A percentile compares a stretch with the other conserved stretches of the same genome.
Evolutionary conservation across 2,888 invertebrate genomes (phyloP).

Genomic region (Cephus rjabovi): DNA sequence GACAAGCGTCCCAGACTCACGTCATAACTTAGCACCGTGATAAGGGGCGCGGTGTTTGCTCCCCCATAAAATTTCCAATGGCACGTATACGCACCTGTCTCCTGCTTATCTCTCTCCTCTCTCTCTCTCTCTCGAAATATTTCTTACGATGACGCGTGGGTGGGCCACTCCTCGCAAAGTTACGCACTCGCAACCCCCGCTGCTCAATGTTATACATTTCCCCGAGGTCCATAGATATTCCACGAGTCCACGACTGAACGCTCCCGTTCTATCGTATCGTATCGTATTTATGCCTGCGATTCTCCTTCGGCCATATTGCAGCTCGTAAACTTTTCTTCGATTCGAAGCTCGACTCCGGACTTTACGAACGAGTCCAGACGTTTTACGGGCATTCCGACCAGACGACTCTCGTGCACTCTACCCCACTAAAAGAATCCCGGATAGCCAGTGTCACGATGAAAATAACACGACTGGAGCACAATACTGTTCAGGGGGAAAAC

Average conservation of each 20-base stretch:
- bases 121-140: conserved; percentile 21
- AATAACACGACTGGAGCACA: background rate
- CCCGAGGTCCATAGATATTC: background rate
- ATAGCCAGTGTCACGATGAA: background rate
- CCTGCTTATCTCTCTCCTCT: conserved; percentile 9
- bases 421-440: background rate
- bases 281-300: background rate
- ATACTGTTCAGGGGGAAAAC: background rate
- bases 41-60: conserved; percentile 17
- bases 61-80: conserved; percentile 13
- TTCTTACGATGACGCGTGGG: conserved; percentile 42
- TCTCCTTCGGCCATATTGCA: background rate
- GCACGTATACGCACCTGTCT: conserved; percentile 33
- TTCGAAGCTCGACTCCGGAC: background rate
- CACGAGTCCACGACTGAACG: background rate
- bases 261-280: background rate
- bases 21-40: conserved; percentile 28
- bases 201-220: conserved; percentile 11
- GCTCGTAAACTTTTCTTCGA: background rate
- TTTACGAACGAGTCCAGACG: background rate
- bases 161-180: conserved; percentile 44
- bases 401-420: background rate
- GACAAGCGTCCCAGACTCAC: conserved; percentile 14
- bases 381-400: background rate
- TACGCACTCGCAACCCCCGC: conserved; percentile 2